Conservation (phyloP, 1,140 invertebrate species). For the Mamestra configurata region DNA sequence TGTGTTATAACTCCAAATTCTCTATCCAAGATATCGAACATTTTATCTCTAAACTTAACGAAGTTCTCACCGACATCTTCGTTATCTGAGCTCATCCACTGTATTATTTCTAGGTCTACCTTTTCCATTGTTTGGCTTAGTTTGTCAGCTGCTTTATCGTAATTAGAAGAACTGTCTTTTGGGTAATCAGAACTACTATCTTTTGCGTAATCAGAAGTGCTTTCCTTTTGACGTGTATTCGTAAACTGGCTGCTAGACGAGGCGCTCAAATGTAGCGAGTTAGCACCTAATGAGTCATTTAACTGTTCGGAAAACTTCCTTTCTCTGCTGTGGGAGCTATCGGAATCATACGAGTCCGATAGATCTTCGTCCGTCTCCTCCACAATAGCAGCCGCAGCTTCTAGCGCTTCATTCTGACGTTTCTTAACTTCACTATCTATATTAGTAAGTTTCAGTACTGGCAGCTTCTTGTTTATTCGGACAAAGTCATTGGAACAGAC, state of each 20-base stretch:
- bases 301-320: neutral
- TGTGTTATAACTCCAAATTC: constrained; percentile 62
- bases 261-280: neutral
- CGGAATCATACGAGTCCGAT: constrained; percentile 8
- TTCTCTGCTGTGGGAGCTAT: neutral
- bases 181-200: neutral
- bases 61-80: constrained; percentile 38
- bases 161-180: constrained; percentile 46
- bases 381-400: neutral
- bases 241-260: constrained; percentile 20
- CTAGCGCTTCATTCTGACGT: neutral
- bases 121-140: constrained; percentile 61
- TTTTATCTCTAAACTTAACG: constrained; percentile 55
- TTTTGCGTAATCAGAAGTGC: constrained; percentile 41
- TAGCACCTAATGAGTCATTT: neutral
- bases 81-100: constrained; percentile 64
- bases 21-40: constrained; percentile 61
- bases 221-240: constrained; percentile 40
- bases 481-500: constrained; percentile 70
- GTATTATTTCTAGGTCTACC: constrained; percentile 66
- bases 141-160: constrained; percentile 58
- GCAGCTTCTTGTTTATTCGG: constrained; percentile 72
- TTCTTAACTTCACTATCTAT: constrained; percentile 44
- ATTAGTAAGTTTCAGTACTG: constrained; percentile 63
- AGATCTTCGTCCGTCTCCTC: neutral